phyloP scores from a whole-genome alignment of 2,797 vertebrate genomes.

The Lepilemur ruficaudatus region DNA sequence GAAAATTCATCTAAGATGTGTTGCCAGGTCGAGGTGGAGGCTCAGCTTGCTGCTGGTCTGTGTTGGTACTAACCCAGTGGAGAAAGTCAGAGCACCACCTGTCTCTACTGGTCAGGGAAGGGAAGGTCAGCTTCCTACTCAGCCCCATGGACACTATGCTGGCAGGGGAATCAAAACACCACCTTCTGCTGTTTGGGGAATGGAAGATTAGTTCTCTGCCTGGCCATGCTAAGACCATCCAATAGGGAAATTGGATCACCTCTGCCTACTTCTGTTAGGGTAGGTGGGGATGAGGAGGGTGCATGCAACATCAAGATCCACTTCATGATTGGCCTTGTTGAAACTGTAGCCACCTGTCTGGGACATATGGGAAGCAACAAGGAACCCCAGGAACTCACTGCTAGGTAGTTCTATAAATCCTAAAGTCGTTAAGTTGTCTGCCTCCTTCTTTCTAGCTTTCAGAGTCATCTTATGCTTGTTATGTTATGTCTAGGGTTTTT shows the following conservation, averaged over 20 bases:
- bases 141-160: not conserved
- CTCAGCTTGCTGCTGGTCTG: not conserved
- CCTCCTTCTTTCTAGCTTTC: not conserved
- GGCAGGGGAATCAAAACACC: not conserved
- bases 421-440: not conserved
- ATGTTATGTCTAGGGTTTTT: not conserved
- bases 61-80: rapidly evolving
- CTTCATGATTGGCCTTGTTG: not conserved
- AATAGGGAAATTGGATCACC: rapidly evolving
- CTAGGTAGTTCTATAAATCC: not conserved
- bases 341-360: not conserved
- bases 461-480: not conserved
- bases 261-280: not conserved
- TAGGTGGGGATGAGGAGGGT: not conserved
- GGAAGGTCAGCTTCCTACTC: not conserved
- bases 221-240: not conserved
- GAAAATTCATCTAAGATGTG: not conserved
- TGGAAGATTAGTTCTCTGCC: not conserved
- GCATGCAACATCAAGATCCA: not conserved
- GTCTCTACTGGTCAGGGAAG: not conserved
- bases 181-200: not conserved
- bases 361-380: not conserved
- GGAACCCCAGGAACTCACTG: not conserved
- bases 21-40: not conserved
- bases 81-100: not conserved